phyloP scores from a whole-genome alignment of 2,888 invertebrate species.

The Allacma fusca region DNA sequence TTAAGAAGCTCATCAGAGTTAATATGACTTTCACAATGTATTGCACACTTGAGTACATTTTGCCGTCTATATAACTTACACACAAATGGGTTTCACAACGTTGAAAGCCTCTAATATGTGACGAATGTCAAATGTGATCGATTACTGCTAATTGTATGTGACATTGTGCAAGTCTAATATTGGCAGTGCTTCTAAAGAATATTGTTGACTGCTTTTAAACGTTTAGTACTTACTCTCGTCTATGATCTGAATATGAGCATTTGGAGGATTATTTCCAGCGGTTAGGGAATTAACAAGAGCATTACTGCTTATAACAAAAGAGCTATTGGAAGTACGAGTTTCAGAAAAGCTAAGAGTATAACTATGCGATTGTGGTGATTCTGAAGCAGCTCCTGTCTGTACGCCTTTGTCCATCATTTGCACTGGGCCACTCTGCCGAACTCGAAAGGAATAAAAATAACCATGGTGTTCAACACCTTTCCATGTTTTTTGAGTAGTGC shows the following conservation, averaged over 20 bases:
- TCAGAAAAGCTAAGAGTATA: slow-evolving; percentile 53
- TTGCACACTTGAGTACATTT: too few species aligned
- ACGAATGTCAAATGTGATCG: too few species aligned
- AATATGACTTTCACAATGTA: not conserved
- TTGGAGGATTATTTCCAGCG: not conserved
- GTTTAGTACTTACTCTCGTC: slow-evolving; percentile 10
- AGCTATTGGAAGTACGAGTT: slow-evolving; percentile 36
- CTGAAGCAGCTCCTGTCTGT: slow-evolving; percentile 50
- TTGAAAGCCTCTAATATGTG: not conserved
- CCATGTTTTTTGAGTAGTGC: slow-evolving; percentile 46
- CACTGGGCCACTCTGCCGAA: slow-evolving; percentile 60
- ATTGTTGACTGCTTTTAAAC: not conserved
- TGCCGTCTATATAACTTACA: not conserved
- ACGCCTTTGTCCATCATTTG: slow-evolving; percentile 60
- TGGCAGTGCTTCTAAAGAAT: too few species aligned
- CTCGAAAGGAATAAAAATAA: slow-evolving; percentile 60
- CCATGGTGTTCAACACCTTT: slow-evolving; percentile 58
- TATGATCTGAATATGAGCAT: not conserved
- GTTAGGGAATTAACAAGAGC: not conserved
- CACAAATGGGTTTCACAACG: not conserved
- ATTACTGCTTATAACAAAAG: slow-evolving; percentile 37
- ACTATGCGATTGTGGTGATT: slow-evolving; percentile 39
- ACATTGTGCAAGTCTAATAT: too few species aligned
- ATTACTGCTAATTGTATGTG: too few species aligned
- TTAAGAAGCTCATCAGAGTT: slow-evolving; percentile 37